These are phyloP conservation scores for Meandrusa payeni DNA, from an alignment of 2,888 invertebrate species.

Conservation along the genomic window DNA sequence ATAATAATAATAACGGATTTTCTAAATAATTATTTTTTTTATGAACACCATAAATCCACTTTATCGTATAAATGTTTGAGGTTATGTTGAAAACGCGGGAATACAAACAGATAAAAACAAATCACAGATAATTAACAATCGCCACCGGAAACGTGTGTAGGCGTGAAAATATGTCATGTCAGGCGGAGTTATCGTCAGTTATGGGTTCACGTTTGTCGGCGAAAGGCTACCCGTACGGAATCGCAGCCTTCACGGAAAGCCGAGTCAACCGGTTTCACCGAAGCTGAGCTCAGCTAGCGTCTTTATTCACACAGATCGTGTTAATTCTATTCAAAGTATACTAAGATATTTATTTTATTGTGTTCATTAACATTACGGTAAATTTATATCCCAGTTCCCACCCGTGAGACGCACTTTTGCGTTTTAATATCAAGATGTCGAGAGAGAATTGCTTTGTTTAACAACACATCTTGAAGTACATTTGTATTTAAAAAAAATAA, in stretches of 20 bases:
- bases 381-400: slow-evolving; percentile 24
- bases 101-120: not conserved
- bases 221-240: slow-evolving; percentile 9
- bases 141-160: not conserved
- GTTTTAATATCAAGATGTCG: slow-evolving; percentile 6
- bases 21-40: no score
- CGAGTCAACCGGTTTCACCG: slow-evolving; percentile 15
- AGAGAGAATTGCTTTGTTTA: no score
- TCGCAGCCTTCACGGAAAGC: slow-evolving; percentile 3
- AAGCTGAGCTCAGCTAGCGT: not conserved
- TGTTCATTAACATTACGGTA: slow-evolving; percentile 33
- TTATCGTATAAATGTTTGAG: no score
- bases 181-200: slow-evolving; percentile 8
- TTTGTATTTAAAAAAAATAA: no score
- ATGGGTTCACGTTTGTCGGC: slow-evolving; percentile 6
- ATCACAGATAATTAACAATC: not conserved
- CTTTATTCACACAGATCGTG: slow-evolving; percentile 19
- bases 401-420: slow-evolving; percentile 29
- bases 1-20: no score
- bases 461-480: no score
- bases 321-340: slow-evolving; percentile 23
- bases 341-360: slow-evolving; percentile 26
- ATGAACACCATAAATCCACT: no score
- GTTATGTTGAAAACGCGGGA: no score
- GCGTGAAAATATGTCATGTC: slow-evolving; percentile 1